These are phyloP conservation scores for Platorchestia sp. DNA, from an alignment of 1,140 invertebrate species.

Conservation along the genomic window DNA sequence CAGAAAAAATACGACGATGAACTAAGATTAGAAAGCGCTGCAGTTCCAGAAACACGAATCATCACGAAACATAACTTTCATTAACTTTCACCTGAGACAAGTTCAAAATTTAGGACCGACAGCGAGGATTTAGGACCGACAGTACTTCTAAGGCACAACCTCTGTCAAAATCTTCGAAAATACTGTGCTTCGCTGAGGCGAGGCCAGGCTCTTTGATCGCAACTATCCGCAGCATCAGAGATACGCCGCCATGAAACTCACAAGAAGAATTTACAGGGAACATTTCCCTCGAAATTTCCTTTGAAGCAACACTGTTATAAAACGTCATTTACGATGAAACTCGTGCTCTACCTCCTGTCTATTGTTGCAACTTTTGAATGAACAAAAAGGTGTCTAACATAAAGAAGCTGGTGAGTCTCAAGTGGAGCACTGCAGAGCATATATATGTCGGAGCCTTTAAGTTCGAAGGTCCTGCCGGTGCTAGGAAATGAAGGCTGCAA, in stretches of 20 bases:
- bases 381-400: neutral
- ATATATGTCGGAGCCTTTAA: neutral
- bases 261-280: neutral
- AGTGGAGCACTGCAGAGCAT: neutral
- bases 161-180: neutral
- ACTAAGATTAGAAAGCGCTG: neutral
- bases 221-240: neutral
- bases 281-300: neutral
- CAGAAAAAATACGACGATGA: neutral
- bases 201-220: neutral
- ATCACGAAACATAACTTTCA: neutral
- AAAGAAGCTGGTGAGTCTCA: neutral
- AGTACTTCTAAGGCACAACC: neutral
- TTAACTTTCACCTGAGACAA: neutral
- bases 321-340: neutral
- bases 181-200: neutral
- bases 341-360: neutral
- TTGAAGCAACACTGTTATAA: neutral
- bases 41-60: neutral
- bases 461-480: neutral
- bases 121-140: neutral
- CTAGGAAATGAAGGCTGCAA: neutral
- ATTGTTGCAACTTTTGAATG: neutral
- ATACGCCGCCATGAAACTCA: neutral
- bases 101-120: neutral